Evolutionary conservation across 2,113 vertebrate species (phyloP).

Genomic region (Corythoichthys haematopterus): DNA sequence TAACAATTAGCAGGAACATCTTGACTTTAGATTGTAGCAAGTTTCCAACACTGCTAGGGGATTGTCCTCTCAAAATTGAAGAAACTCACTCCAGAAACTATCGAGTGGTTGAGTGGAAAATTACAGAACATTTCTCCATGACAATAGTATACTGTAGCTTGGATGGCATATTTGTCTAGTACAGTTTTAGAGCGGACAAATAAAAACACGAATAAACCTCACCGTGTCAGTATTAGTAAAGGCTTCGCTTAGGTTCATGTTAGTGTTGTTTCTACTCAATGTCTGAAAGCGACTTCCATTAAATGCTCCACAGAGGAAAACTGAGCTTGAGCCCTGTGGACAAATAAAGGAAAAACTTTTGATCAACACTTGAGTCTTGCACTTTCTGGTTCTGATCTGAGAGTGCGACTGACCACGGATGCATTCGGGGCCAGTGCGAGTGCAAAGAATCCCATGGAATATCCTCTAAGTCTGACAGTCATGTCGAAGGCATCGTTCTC

Average conservation of each 20-base stretch:
- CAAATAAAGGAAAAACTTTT: not conserved
- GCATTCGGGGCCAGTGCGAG: not conserved
- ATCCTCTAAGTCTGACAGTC: not conserved
- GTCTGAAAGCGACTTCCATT: not conserved
- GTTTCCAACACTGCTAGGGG: not conserved
- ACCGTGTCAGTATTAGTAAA: not conserved
- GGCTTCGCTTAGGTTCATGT: too few species aligned
- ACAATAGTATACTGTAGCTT: too few species aligned
- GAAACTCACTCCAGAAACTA: not conserved
- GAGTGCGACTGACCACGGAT: not conserved
- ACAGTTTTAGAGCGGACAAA: not conserved
- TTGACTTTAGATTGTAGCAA: too few species aligned
- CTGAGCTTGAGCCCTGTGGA: not conserved
- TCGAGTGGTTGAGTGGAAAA: not conserved
- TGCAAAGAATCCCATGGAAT: not conserved
- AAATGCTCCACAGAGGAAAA: not conserved
- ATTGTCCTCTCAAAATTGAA: not conserved
- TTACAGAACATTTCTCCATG: not conserved
- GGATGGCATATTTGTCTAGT: not conserved
- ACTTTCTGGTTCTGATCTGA: not conserved
- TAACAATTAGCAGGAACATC: not conserved
- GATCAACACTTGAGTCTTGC: not conserved
- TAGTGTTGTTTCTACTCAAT: not conserved
- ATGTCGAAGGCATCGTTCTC: not conserved
- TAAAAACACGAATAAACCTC: not conserved